A percentile compares a stretch with the other conserved stretches of the same genome.
Conservation (phyloP, 2,113 vertebrate genomes). For the Speoplatyrhinus poulsoni region DNA sequence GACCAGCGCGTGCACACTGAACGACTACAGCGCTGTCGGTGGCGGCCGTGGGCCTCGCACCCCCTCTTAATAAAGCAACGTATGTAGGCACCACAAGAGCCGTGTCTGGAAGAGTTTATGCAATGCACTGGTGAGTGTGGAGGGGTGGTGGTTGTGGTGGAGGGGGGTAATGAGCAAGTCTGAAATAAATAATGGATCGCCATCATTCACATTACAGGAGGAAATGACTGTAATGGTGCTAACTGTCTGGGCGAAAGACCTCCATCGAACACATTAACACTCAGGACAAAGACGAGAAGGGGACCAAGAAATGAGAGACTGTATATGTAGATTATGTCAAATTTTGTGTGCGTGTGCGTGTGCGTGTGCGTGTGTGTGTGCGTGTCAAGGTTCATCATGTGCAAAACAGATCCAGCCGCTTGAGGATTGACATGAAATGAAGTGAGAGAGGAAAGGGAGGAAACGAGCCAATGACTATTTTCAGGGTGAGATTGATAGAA, state of each 20-base stretch:
- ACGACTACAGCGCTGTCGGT: constrained; percentile 43
- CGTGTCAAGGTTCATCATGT: constrained; percentile 37
- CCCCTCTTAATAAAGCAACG: constrained; percentile 65
- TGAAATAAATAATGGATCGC: constrained; percentile 80
- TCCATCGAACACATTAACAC: constrained; percentile 77
- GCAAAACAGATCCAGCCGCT: constrained; percentile 54
- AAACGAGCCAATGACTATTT: constrained; percentile 67
- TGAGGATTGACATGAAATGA: constrained; percentile 40
- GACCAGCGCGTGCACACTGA: constrained; percentile 44
- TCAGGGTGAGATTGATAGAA: constrained; percentile 52
- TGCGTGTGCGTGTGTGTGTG: constrained; percentile 11
- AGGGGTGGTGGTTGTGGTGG: background rate
- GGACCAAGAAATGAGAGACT: constrained; percentile 46
- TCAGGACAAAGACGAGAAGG: constrained; percentile 61
- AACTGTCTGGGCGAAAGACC: constrained; percentile 69
- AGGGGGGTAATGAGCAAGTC: constrained; percentile 68
- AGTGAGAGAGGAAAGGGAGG: constrained; percentile 53
- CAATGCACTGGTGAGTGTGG: constrained; percentile 51
- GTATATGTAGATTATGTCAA: constrained; percentile 54
- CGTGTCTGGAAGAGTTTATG: constrained; percentile 58
- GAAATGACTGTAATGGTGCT: constrained; percentile 80
- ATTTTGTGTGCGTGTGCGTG: constrained; percentile 4
- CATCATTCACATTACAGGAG: constrained; percentile 77
- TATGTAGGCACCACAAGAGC: constrained; percentile 63
- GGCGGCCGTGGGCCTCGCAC: constrained; percentile 45